phyloP scores from a whole-genome alignment of 2,888 invertebrate genomes.

The Harpalus rufipes region DNA sequence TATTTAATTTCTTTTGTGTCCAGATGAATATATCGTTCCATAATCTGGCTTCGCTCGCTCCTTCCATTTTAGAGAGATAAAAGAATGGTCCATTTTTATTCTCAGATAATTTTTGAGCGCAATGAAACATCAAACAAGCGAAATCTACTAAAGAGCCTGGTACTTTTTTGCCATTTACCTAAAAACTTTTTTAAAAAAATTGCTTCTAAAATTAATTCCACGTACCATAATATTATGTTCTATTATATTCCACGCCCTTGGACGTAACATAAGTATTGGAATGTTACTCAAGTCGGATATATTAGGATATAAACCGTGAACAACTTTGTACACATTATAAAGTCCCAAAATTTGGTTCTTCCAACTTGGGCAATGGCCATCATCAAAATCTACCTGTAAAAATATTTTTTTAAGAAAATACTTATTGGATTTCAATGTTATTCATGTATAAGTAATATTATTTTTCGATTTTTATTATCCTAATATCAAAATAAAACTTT shows the following conservation, averaged over 20 bases:
- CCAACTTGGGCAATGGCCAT: conserved; percentile 88
- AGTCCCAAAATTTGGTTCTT: conserved; percentile 82
- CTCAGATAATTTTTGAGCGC: conserved; percentile 79
- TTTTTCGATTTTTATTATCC: too few species aligned
- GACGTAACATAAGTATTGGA: conserved; percentile 84
- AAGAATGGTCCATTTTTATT: conserved; percentile 83
- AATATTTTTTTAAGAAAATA: too few species aligned
- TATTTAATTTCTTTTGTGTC: conserved; percentile 79
- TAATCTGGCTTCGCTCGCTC: conserved; percentile 82
- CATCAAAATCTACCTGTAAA: conserved; percentile 82
- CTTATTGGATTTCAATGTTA: too few species aligned
- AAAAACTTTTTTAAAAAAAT: conserved; percentile 68
- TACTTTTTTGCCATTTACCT: conserved; percentile 81
- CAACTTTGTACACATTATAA: conserved; percentile 81
- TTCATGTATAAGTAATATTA: too few species aligned
- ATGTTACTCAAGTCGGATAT: conserved; percentile 79
- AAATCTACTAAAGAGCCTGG: conserved; percentile 86
- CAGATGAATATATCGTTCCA: conserved; percentile 86
- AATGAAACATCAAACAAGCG: conserved; percentile 84
- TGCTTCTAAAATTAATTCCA: background rate
- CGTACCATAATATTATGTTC: conserved; percentile 82
- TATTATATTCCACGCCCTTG: conserved; percentile 87
- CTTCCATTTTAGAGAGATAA: conserved; percentile 86
- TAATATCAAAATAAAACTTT: too few species aligned
- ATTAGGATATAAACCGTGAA: conserved; percentile 78